Evolutionary conservation across 2,797 vertebrate genomes (phyloP), one percentile per base, ranked within the genome.

Genomic region (Gallinago solitaria): DNA sequence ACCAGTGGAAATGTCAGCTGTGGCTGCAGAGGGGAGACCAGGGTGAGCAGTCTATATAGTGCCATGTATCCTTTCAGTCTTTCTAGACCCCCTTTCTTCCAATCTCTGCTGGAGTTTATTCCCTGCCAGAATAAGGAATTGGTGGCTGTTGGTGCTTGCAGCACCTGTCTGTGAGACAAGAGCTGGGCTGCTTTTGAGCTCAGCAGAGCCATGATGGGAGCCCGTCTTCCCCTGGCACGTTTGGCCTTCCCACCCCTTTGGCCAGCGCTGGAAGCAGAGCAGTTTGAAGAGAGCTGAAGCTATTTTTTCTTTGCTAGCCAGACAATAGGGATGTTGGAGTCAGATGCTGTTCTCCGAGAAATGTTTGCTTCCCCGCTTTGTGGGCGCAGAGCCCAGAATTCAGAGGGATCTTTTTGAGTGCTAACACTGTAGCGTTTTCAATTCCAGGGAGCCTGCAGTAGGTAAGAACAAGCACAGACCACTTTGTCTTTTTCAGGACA

Each of bases 401-500:
- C 0, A 0, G 65, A 90, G 61, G 53, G 64, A 95, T 87, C 57
- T 95, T 95, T 94, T 87, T 51, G 81, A 94, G 71, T 5, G 1
- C 61, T 87, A 67, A 21, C 65, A 30, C 74, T 78, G 81, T 74
- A 37, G 39, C 0, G 0, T 84, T 95, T 96, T 83, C 90, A 87
- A 92, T 94, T 95, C 88, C 83, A 90, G 41, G 10, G 90, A 96
- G 78, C 9, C 6, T 90, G 88, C 86, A 96, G 86, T 95, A 93
- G 88, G 94, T 95, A 93, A 82, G 93, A 93, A 75, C 11, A 32
- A 89, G 87, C 67, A 71, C 74, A 82, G 70, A 93, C 68, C 86
- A 71, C 83, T 95, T 80, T 80, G 93, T 90, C 94, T 95, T 94
- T 94, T 90, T 94, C 5, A 33, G 92, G 87, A 94, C 82, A 76